These are phyloP conservation scores for Tragopan temminckii DNA, from an alignment of 2,797 vertebrate species.

Conservation along the genomic window DNA sequence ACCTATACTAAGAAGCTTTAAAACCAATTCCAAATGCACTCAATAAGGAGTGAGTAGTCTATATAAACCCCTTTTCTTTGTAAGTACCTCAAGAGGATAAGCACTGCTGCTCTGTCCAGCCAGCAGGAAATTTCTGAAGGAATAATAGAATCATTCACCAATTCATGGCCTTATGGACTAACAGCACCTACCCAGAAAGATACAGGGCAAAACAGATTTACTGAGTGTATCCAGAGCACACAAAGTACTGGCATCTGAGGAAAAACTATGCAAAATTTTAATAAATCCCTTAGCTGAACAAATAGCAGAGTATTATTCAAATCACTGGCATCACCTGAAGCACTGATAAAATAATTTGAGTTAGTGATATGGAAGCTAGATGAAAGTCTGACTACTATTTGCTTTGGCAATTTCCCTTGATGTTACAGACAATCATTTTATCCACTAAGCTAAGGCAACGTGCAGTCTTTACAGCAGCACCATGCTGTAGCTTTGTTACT, in stretches of 20 bases:
- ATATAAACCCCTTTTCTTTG: constrained; percentile 62
- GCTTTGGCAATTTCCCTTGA: constrained; percentile 19
- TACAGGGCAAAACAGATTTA: constrained; percentile 69
- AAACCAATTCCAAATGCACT: constrained; percentile 74
- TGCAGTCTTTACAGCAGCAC: background rate
- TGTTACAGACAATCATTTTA: background rate
- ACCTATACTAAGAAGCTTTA: constrained; percentile 52
- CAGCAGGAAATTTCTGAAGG: constrained; percentile 76
- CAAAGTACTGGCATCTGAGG: constrained; percentile 66
- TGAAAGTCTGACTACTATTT: constrained; percentile 4
- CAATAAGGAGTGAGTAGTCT: constrained; percentile 44
- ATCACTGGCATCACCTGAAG: constrained; percentile 8
- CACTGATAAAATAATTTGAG: background rate
- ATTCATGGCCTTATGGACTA: constrained; percentile 60
- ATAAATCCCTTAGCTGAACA: constrained; percentile 53
- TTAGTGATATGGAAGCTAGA: constrained; percentile 32
- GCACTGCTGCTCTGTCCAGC: constrained; percentile 60
- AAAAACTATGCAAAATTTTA: constrained; percentile 60
- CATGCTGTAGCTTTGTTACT: background rate
- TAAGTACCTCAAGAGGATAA: constrained; percentile 65
- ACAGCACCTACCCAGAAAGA: constrained; percentile 69
- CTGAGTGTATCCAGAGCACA: constrained; percentile 65
- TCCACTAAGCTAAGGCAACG: background rate
- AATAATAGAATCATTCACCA: constrained; percentile 80
- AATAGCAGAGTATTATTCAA: constrained; percentile 39